Percentiles rank a stretch among this genome's conserved stretches.
phyloP scores from a whole-genome alignment of 2,113 vertebrate genomes.

The Thymallus thymallus region DNA sequence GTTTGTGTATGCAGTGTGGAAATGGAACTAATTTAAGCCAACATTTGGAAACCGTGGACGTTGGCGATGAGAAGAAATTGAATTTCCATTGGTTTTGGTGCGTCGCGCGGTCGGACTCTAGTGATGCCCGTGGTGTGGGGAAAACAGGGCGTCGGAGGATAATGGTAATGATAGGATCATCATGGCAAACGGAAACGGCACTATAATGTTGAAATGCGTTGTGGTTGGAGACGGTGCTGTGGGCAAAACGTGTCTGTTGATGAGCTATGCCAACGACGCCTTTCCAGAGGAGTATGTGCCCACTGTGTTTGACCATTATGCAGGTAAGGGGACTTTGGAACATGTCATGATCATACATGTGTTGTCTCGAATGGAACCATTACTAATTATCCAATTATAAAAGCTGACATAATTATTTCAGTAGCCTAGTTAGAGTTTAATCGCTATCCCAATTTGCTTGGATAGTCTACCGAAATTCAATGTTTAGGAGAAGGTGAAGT shows the following conservation, averaged over 20 bases:
- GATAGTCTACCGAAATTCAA: neutral
- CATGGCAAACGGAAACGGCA: constrained; percentile 85
- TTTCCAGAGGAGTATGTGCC: constrained; percentile 98
- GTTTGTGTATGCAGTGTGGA: constrained; percentile 10
- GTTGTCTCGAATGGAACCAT: neutral
- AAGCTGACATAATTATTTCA: neutral
- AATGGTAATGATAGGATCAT: constrained; percentile 68
- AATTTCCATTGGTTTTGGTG: constrained; percentile 43
- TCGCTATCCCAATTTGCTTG: neutral
- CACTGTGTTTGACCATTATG: constrained; percentile 98
- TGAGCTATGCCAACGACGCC: constrained; percentile 98
- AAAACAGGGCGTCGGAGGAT: constrained; percentile 60
- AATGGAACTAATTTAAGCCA: constrained; percentile 31
- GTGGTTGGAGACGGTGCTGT: constrained; percentile 96
- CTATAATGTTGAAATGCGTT: constrained; percentile 95
- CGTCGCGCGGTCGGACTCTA: constrained; percentile 52
- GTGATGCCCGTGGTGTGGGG: constrained; percentile 62
- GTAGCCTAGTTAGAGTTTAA: neutral
- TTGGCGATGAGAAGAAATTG: constrained; percentile 53
- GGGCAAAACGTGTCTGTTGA: constrained; percentile 95
- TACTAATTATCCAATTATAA: neutral
- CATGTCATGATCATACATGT: neutral
- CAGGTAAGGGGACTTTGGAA: constrained; percentile 76
- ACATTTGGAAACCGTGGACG: constrained; percentile 43
- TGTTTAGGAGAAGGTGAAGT: too few species aligned